Conservation (phyloP, 2,888 invertebrate species). For the Mellilla xanthometata region DNA sequence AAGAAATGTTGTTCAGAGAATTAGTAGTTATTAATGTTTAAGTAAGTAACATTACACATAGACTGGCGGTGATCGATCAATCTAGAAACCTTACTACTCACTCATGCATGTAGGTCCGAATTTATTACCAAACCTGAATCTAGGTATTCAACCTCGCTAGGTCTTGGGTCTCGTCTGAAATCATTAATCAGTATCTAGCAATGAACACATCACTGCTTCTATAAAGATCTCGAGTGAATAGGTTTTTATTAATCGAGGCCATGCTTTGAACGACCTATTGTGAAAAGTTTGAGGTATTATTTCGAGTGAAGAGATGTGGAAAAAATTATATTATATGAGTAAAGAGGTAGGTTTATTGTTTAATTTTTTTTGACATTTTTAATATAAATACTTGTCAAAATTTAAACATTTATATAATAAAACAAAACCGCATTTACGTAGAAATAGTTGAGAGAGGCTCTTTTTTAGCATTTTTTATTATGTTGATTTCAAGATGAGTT, state of each 20-base stretch:
- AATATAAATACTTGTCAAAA: too few species aligned
- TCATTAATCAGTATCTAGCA: conserved; percentile 7
- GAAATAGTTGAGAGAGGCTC: too few species aligned
- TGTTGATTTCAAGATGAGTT: too few species aligned
- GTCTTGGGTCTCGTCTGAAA: background rate
- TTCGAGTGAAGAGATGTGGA: background rate
- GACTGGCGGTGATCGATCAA: conserved; percentile 10
- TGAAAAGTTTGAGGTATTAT: background rate
- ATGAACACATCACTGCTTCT: background rate
- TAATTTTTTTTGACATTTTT: too few species aligned
- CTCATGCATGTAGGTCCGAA: background rate
- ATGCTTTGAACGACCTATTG: background rate
- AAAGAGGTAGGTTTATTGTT: too few species aligned
- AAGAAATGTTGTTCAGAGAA: too few species aligned
- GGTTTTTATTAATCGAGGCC: background rate
- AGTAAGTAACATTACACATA: background rate
- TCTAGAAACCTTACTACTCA: background rate
- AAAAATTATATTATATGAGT: too few species aligned
- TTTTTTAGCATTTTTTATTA: too few species aligned
- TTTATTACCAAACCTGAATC: conserved; percentile 1
- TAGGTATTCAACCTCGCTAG: background rate
- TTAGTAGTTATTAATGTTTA: too few species aligned
- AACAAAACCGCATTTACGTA: too few species aligned
- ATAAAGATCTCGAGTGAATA: conserved; percentile 2
- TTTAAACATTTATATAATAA: too few species aligned